Evolutionary conservation across 2,888 invertebrate species (phyloP), one percentile per base, ranked within the genome.

Genomic region (Xanthorhoe designata): DNA sequence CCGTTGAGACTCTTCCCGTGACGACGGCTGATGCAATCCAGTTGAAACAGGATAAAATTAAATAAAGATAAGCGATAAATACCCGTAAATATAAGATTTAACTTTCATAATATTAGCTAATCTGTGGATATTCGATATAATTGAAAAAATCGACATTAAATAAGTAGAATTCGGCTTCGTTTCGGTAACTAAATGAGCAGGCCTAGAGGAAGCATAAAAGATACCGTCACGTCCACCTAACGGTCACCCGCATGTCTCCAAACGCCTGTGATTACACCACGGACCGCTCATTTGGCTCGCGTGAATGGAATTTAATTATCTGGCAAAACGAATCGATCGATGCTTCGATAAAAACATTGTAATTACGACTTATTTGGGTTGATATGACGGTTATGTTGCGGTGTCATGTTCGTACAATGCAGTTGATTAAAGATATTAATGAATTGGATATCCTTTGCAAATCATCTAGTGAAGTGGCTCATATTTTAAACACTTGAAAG

Each of bases 151-250:
- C 2, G 10, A 1, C 9, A 38, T 8, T 35, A 7, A 35, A 35
- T 38, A 38, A 38, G 18, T 29, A 18, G 24, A 15, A 42, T 54
- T 50, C 59, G 64, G 59, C 49, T 62, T 55, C 19, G 24, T 4
- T 55, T 57, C 54, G 66, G 58, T 50, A 29, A 19, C 50, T 15
- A 17, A 17, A 17, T 29, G 49, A 15, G 56, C 68, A 50, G 64
- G 72, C 72, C 70, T 65, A 59, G 55, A 71, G 75, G 73, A 61
- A 56, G 61, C 45, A 66, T 75, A 59, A 51, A 10, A 76, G 85
- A 90, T 90, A 82, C 86, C 87, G 76, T 74, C 86, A 85, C 89
- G 89, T 85, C 80, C 57, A 81, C 76, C 74, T 91, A 91, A 91
- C 91, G 91, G 91, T 84, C 76, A 78, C 76, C 77, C 77, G 50